These are phyloP conservation scores for Himalopsyche kuldschensis DNA, from an alignment of 2,888 invertebrate genomes.

Conservation along the genomic window DNA sequence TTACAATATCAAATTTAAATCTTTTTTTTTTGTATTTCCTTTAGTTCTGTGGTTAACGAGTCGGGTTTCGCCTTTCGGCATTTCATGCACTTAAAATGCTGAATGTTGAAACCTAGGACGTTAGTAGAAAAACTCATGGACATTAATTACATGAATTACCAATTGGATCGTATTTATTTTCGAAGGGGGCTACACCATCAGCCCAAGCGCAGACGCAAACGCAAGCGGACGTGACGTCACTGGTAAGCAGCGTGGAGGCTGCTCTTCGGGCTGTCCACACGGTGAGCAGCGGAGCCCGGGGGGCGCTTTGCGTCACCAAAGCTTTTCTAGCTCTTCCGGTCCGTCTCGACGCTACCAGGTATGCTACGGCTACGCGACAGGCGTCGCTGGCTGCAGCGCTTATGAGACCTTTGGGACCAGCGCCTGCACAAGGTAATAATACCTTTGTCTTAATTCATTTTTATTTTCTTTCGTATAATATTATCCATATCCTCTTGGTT, in stretches of 20 bases:
- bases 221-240: background rate
- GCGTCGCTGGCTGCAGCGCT: constrained; percentile 78
- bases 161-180: background rate
- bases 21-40: no score
- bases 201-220: background rate
- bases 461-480: no score
- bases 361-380: constrained; percentile 76
- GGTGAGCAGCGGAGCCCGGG: constrained; percentile 71
- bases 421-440: constrained; percentile 23
- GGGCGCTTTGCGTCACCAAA: constrained; percentile 72
- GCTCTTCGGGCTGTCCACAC: constrained; percentile 76
- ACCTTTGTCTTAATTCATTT: no score
- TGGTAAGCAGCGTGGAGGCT: constrained; percentile 50
- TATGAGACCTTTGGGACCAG: constrained; percentile 74
- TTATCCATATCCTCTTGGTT: no score
- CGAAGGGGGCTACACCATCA: background rate
- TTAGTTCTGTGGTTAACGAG: no score
- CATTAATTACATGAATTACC: no score
- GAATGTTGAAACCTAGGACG: no score
- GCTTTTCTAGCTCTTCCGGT: constrained; percentile 70
- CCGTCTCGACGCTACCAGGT: constrained; percentile 69
- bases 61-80: no score
- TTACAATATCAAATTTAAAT: no score
- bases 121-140: no score
- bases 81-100: no score